Base-by-base conservation (phyloP, 92 coral and sea anemone species). In the Palythoa grandis region DNA sequence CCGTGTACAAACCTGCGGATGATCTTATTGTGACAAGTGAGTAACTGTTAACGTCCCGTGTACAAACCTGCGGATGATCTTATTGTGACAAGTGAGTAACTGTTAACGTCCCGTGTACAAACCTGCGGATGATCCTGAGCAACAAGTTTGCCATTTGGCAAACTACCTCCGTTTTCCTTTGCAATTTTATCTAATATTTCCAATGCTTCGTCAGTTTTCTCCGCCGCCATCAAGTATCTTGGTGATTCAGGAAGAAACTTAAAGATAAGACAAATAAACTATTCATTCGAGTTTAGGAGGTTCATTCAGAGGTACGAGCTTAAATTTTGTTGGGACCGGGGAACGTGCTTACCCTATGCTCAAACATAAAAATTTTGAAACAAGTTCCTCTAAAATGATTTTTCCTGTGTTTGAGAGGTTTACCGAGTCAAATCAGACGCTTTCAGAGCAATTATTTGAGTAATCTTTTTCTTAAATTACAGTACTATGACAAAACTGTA, bases 191-290 rank as follows among this genome's bases (percentile, higher is more conserved):
- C 88, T 73, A 96, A 87, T 66, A 91, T 93, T 52, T 78, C 58
- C 58, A 88, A 57, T 8, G 96, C 99, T 89, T 94, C 88, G 8
- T 92, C 94, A 8, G 87, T 69, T 76, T 92, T 86, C 38, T 93
- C 99, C 5, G 96, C 95, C 40, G 95, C 86, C 82, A 96, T 89
- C 52, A 87, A 89, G 76, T 85, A 95, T 68, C 99, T 92, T 25
- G 99, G 99, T 2, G 98, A 96, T 79, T 96, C 99, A 38, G 99
- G 99, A 4, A 96, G 86, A 52, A 89, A 86, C 99, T 96, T 48
- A 9, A 63, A 84, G 68, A 15, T 6, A 82, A 66, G 23, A 83
- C 52, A 35, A 15, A 52, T 37, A 56, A 37, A 66, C 23, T 4
- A 37, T 50, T 38, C 35, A 40, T 40, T 14, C 37, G 66, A 66